Percentiles rank a stretch among this genome's conserved stretches.
Conservation (phyloP, 2,888 invertebrate species). For the Graphium colonna region DNA sequence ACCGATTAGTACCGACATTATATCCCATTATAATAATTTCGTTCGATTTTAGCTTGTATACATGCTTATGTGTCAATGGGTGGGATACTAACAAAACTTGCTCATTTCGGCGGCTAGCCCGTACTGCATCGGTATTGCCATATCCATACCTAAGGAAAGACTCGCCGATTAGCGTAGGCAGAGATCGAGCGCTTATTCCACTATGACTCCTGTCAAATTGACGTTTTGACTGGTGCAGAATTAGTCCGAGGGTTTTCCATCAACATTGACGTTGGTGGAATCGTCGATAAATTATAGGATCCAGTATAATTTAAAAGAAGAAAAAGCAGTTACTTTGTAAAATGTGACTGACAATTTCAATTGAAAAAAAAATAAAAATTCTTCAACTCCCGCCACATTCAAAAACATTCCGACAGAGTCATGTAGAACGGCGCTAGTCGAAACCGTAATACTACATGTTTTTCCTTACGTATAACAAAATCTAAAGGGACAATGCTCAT, state of each 20-base stretch:
- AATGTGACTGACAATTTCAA: too few species aligned
- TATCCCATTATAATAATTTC: constrained; percentile 22
- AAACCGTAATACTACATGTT: constrained; percentile 8
- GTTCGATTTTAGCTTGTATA: constrained; percentile 27
- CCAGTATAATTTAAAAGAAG: too few species aligned
- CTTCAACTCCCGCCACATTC: too few species aligned
- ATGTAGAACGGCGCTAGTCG: neutral
- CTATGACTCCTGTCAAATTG: neutral
- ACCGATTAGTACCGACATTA: constrained; percentile 55
- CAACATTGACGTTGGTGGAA: too few species aligned
- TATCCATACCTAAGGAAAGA: constrained; percentile 65
- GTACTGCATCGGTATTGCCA: constrained; percentile 66
- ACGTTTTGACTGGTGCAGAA: too few species aligned
- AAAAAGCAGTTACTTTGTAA: too few species aligned
- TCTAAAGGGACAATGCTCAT: too few species aligned
- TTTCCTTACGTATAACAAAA: neutral
- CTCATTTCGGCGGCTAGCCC: constrained; percentile 61
- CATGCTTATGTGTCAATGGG: constrained; percentile 49
- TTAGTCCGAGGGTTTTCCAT: too few species aligned
- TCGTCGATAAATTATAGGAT: too few species aligned
- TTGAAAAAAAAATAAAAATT: too few species aligned
- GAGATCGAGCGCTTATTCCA: constrained; percentile 4
- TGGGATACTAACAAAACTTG: constrained; percentile 69
- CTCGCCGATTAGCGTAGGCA: constrained; percentile 30
- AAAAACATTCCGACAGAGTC: constrained; percentile 6